Evolutionary conservation across 2,113 vertebrate genomes (phyloP), one percentile per base, ranked within the genome.

Genomic region (Xyliphius kryptos): DNA sequence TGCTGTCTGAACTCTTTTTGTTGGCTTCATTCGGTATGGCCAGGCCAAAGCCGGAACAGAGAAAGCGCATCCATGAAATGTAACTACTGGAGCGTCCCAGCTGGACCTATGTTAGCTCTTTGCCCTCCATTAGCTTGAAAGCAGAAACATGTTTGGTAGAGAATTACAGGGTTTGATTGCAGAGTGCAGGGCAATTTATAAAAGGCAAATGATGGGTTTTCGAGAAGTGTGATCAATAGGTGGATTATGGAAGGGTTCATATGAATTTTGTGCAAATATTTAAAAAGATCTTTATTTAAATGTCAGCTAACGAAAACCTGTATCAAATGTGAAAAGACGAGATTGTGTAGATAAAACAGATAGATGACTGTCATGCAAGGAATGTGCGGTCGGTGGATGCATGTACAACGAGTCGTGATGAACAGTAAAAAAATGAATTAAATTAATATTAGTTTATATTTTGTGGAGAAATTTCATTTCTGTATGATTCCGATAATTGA

Each of bases 111-210:
- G 20, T 37, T 64, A 20, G 43, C 56, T 56, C 10, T 47, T 44
- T 32, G n/a, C 9, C 66, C 58, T 46, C 26, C 62, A 46, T 66
- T 26, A 16, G 37, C 32, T 57, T 71, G 59, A 54, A 40, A 55
- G 62, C 22, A 40, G 61, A 53, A 36, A 17, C 11, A 10, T 37
- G 48, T 22, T 53, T 17, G 16, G 4, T 44, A 8, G 21, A 13
- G 37, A 51, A 15, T 41, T 43, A 15, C 32, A 53, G 50, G 50
- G 38, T 52, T 61, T 19, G 32, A 20, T 15, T 14, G 49, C 61
- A 44, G n/a, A 10, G 49, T 1, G 4, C 56, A 21, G 19, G 38
- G 38, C 55, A 51, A 40, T 52, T 62, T 16, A 22, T 52, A 52
- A 52, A 16, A 22, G 38, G 32, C 37, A 21, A 26, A 40, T 51